phyloP scores from a whole-genome alignment of 2,888 invertebrate species.

The Archips xylosteana region DNA sequence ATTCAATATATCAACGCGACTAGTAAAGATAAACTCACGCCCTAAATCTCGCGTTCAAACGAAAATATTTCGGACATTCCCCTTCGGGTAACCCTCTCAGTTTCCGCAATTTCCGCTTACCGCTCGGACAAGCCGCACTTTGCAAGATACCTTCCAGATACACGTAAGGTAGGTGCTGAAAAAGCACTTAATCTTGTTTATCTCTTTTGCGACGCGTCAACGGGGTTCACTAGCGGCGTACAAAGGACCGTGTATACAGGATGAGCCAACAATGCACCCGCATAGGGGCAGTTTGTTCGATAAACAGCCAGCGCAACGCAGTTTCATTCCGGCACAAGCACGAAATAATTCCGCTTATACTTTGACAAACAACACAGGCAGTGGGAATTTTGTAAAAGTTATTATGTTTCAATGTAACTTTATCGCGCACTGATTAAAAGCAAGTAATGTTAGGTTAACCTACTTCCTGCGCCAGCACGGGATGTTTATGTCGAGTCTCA shows the following conservation, averaged over 20 bases:
- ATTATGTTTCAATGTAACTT: conserved; percentile 51
- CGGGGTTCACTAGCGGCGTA: conserved; percentile 52
- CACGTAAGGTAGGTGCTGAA: conserved; percentile 55
- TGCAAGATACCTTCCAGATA: conserved; percentile 52
- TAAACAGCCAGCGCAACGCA: conserved; percentile 56
- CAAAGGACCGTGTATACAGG: conserved; percentile 58
- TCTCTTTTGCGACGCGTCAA: conserved; percentile 56
- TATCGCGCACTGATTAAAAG: conserved; percentile 55
- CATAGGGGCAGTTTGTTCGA: conserved; percentile 63
- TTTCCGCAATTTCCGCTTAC: conserved; percentile 64
- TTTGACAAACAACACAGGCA: conserved; percentile 42
- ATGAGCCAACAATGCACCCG: conserved; percentile 71
- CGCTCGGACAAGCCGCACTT: conserved; percentile 50
- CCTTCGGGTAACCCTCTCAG: conserved; percentile 55
- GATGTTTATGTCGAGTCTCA: conserved; percentile 71
- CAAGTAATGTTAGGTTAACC: conserved; percentile 54
- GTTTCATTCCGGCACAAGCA: conserved; percentile 47
- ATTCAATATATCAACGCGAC: conserved; percentile 57
- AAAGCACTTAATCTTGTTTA: conserved; percentile 68
- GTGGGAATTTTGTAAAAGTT: conserved; percentile 31
- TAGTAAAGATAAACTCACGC: conserved; percentile 61
- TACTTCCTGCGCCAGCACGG: conserved; percentile 58
- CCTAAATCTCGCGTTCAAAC: conserved; percentile 67
- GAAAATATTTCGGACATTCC: conserved; percentile 62
- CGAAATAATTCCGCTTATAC: conserved; percentile 41